Evolutionary conservation across 2,888 invertebrate genomes (phyloP).

Genomic region (Lutraria lutraria): DNA sequence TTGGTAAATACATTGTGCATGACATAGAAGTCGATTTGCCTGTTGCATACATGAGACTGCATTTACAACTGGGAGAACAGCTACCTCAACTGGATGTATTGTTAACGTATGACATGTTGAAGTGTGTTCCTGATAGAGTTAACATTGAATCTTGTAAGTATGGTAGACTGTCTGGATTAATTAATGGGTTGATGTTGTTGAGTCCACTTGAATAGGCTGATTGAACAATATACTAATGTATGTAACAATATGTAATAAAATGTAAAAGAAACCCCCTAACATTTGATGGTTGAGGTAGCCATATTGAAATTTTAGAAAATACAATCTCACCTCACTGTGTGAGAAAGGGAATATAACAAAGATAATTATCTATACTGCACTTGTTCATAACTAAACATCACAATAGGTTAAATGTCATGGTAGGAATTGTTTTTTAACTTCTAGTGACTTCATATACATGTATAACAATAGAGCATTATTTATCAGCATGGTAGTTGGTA

Average conservation of each 20-base stretch:
- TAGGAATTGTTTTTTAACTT: too few species aligned
- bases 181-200: neutral
- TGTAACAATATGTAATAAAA: neutral
- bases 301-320: neutral
- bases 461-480: too few species aligned
- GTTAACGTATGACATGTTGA: slow-evolving; percentile 27
- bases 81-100: slow-evolving; percentile 31
- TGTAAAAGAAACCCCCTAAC: neutral
- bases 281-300: neutral
- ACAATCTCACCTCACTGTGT: too few species aligned
- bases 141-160: slow-evolving; percentile 30
- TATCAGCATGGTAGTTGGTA: too few species aligned
- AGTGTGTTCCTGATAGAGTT: slow-evolving; percentile 36
- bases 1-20: neutral
- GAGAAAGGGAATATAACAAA: too few species aligned
- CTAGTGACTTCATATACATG: too few species aligned
- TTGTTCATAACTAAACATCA: too few species aligned
- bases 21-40: slow-evolving; percentile 35
- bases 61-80: slow-evolving; percentile 2
- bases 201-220: neutral
- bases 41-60: slow-evolving; percentile 42
- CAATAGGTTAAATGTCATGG: too few species aligned
- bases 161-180: neutral
- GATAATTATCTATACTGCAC: too few species aligned
- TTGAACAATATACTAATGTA: too few species aligned